Evolutionary conservation across 2,797 vertebrate genomes (phyloP), one percentile per base, ranked within the genome.

Genomic region (Odontamblyopus lacepedii): DNA sequence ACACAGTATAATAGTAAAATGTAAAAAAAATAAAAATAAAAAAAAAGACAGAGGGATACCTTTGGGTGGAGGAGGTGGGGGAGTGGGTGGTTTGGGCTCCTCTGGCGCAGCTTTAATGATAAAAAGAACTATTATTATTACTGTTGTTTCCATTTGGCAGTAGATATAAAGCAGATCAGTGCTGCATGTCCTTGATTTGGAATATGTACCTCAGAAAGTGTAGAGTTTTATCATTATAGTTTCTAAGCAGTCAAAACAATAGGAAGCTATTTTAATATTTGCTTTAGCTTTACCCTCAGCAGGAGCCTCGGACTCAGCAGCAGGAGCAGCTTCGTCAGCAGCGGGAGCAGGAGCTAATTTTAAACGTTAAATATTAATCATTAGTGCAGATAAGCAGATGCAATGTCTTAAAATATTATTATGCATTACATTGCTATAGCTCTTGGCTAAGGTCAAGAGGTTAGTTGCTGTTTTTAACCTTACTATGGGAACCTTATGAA

Each of bases 1-100:
- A 59, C 23, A 19, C 19, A 70, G 30, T 19, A 0, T 35, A 56
- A 15, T 15, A 15, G 51, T 59, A 15, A 26, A 72, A 51, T n/a
- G 12, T n/a, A 23, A 50, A 44, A 23, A 23, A 23, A 50, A 44
- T 67, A 59, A 13, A 13, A 16, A 19, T 67, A 59, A 13, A 13
- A 16, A 19, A 0, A 4, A 9, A 61, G 63, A 29, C 4, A 32
- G 32, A 64, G 18, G 7, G 77, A 89, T 93, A 95, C 94, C 93
- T 94, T 92, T 89, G 73, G 93, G 92, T 67, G 93, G 92, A 26
- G 92, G 91, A 13, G 93, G 92, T 27, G 93, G 92, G 62, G 93
- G 90, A 69, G 91, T 89, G 65, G 93, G 88, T 53, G 91, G 70
- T 88, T 92, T 94, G 60, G 91, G 87, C 74, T 92, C 94, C 77